phyloP scores from a whole-genome alignment of 2,797 vertebrate species.

The Buphagus erythrorhynchus region DNA sequence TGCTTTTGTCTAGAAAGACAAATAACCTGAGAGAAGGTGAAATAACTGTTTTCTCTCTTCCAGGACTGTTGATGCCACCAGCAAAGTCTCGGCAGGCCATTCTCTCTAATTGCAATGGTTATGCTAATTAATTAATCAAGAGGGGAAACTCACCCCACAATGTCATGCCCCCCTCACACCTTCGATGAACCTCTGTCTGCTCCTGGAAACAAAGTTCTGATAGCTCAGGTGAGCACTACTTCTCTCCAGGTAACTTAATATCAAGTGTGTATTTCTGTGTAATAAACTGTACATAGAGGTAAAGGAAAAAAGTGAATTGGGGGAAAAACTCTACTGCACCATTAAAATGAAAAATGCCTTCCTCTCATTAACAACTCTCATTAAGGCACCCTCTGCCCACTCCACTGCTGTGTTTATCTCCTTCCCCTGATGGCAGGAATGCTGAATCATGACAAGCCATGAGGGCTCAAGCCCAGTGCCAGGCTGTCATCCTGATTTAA shows the following conservation, averaged over 20 bases:
- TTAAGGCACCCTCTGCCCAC: not conserved
- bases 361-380: not conserved
- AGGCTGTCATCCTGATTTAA: not conserved
- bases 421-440: not conserved
- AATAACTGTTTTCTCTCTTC: not conserved
- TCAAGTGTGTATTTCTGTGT: not conserved
- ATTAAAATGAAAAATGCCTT: not conserved
- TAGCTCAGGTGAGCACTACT: not conserved
- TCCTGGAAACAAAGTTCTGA: not conserved
- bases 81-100: not conserved
- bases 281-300: not conserved
- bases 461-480: not conserved
- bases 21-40: not conserved
- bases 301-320: not conserved
- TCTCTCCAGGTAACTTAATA: not conserved
- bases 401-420: not conserved
- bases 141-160: not conserved
- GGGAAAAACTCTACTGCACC: not conserved
- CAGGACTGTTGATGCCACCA: not conserved
- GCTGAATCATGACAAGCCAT: not conserved
- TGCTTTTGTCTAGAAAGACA: not conserved
- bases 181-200: not conserved
- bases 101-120: not conserved
- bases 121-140: not conserved
- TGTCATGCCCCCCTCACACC: not conserved